Percentiles rank a stretch among this genome's conserved stretches.
phyloP scores from a whole-genome alignment of 2,888 invertebrate species.

The Tipula helvola region DNA sequence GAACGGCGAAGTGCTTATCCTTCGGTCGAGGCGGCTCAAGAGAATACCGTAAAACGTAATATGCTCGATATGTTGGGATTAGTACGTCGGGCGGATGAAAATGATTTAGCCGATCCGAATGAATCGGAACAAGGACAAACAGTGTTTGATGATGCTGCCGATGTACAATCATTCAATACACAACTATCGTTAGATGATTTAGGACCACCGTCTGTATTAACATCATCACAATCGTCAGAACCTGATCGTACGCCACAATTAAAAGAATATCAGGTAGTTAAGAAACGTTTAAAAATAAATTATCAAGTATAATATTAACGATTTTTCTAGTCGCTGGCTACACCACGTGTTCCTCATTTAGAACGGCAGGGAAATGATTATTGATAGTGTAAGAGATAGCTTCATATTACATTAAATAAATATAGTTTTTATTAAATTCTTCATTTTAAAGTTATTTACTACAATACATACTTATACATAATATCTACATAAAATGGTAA shows the following conservation, averaged over 20 bases:
- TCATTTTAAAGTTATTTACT: background rate
- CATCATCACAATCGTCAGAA: conserved; percentile 29
- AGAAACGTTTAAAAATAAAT: background rate
- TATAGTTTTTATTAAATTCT: background rate
- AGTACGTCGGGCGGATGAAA: conserved; percentile 40
- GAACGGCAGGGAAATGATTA: background rate
- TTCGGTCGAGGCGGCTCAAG: conserved; percentile 47
- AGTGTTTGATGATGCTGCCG: background rate
- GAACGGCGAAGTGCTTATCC: conserved; percentile 61
- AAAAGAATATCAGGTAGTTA: conserved; percentile 13
- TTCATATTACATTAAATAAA: background rate
- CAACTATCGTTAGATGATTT: conserved; percentile 41
- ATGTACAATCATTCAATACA: conserved; percentile 13
- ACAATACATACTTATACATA: background rate
- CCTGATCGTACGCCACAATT: conserved; percentile 13
- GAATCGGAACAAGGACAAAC: background rate
- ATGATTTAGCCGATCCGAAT: conserved; percentile 18
- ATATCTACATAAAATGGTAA: background rate
- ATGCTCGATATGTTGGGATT: conserved; percentile 47
- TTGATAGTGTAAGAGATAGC: background rate
- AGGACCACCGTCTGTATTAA: conserved; percentile 39
- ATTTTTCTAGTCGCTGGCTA: conserved; percentile 13
- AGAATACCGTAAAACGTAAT: conserved; percentile 44
- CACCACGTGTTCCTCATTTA: conserved; percentile 11
- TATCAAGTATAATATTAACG: background rate